phyloP scores from a whole-genome alignment of 2,113 vertebrate species.

The Erpornis zantholeuca region DNA sequence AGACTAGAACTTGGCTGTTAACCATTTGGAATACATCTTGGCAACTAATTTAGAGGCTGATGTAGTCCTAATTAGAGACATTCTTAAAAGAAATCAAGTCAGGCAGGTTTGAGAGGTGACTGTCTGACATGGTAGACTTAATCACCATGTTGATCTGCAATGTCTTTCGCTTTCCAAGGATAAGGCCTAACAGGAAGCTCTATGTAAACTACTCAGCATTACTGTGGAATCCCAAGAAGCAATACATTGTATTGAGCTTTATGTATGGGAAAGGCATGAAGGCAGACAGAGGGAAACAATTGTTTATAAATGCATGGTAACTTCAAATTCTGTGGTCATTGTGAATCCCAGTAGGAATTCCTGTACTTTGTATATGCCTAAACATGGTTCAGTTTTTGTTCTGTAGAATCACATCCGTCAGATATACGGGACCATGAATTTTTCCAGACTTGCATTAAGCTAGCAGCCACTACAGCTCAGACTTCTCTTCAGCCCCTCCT shows the following conservation, averaged over 20 bases:
- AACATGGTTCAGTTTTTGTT: background rate
- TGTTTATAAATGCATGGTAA: background rate
- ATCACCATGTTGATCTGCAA: background rate
- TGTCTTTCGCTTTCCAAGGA: background rate
- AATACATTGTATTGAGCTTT: background rate
- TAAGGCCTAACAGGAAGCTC: background rate
- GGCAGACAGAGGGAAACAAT: background rate
- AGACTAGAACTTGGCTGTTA: background rate
- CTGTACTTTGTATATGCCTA: background rate
- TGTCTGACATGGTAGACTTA: background rate
- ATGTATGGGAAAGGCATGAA: background rate
- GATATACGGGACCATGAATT: background rate
- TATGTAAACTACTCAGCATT: background rate
- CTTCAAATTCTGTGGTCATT: background rate
- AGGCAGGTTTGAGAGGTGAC: background rate
- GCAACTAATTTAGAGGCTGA: background rate
- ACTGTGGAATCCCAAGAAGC: background rate
- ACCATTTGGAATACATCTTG: background rate
- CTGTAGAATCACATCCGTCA: background rate
- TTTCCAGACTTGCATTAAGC: background rate
- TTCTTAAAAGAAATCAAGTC: background rate
- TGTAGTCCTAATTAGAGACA: background rate
- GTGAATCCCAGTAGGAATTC: background rate
- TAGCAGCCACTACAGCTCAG: background rate
- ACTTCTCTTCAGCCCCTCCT: background rate